A percentile compares a stretch with the other conserved stretches of the same genome.
phyloP scores from a whole-genome alignment of 1,140 invertebrate genomes.

The Plutomurus gul region DNA sequence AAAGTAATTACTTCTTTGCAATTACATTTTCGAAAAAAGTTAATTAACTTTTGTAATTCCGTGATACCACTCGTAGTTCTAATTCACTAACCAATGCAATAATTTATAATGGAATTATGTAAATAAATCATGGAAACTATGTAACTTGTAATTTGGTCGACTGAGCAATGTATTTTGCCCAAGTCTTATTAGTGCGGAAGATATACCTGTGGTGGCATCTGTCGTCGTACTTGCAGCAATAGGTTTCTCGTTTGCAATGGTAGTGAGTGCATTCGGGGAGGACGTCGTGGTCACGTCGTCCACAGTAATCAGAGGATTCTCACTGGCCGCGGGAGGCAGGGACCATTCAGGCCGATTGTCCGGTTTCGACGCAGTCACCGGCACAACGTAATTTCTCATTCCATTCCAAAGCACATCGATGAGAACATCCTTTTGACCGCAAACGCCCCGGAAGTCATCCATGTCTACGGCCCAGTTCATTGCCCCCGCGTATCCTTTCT shows the following conservation, averaged over 20 bases:
- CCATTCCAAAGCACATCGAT: conserved; percentile 70
- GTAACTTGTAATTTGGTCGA: no score
- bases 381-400: conserved; percentile 75
- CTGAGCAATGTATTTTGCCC: no score
- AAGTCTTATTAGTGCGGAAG: no score
- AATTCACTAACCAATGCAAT: no score
- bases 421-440: conserved; percentile 72
- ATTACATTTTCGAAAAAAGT: no score
- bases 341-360: conserved; percentile 38
- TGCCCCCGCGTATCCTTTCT: conserved; percentile 78
- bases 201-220: not conserved
- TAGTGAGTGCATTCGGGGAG: not conserved
- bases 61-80: no score
- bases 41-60: no score
- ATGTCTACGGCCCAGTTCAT: conserved; percentile 91
- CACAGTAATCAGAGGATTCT: conserved; percentile 31
- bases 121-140: no score
- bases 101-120: no score
- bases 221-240: not conserved
- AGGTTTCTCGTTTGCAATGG: not conserved
- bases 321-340: conserved; percentile 32
- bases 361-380: conserved; percentile 61
- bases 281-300: not conserved
- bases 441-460: conserved; percentile 80
- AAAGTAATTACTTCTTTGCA: no score